These are phyloP conservation scores for Altica lythri DNA, from an alignment of 2,888 invertebrate genomes.

Conservation along the genomic window DNA sequence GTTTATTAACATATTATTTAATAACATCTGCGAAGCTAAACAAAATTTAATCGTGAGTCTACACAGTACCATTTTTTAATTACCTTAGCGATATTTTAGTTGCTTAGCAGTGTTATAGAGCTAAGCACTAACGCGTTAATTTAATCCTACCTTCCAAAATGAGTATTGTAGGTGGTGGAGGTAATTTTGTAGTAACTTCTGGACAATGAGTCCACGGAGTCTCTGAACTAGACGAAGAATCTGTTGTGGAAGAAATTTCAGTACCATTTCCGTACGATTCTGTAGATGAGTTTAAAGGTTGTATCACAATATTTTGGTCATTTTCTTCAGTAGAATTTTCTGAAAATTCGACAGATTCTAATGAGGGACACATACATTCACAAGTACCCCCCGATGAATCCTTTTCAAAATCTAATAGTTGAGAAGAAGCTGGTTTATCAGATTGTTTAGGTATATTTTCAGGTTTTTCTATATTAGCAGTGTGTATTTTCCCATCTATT, in stretches of 20 bases:
- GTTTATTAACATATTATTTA: too few relatives aligned
- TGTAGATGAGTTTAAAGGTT: conserved; percentile 24
- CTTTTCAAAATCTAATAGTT: conserved; percentile 30
- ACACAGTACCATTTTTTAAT: background rate
- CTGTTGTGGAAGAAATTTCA: conserved; percentile 19
- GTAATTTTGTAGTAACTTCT: conserved; percentile 59
- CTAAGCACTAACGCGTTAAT: conserved; percentile 31
- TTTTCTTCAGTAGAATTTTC: conserved; percentile 39
- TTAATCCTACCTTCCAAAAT: conserved; percentile 81
- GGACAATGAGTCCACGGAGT: conserved; percentile 46
- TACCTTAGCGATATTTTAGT: conserved; percentile 32
- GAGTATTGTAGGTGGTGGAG: conserved; percentile 74
- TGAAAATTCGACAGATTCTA: conserved; percentile 58
- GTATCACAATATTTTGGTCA: conserved; percentile 37
- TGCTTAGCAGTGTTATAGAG: conserved; percentile 37
- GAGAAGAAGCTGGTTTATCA: conserved; percentile 25
- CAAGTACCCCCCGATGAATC: conserved; percentile 68
- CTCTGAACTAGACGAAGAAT: conserved; percentile 14
- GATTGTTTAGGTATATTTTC: conserved; percentile 31
- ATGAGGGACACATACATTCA: conserved; percentile 74
- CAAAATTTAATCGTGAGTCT: too few relatives aligned
- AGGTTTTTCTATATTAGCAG: conserved; percentile 51
- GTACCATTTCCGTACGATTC: conserved; percentile 29
- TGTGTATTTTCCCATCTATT: conserved; percentile 63
- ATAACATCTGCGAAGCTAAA: too few relatives aligned